Percentiles rank a stretch among this genome's conserved stretches.
These are phyloP conservation scores for Toxonevra muliebris DNA, from an alignment of 2,888 invertebrate genomes.

Conservation along the genomic window DNA sequence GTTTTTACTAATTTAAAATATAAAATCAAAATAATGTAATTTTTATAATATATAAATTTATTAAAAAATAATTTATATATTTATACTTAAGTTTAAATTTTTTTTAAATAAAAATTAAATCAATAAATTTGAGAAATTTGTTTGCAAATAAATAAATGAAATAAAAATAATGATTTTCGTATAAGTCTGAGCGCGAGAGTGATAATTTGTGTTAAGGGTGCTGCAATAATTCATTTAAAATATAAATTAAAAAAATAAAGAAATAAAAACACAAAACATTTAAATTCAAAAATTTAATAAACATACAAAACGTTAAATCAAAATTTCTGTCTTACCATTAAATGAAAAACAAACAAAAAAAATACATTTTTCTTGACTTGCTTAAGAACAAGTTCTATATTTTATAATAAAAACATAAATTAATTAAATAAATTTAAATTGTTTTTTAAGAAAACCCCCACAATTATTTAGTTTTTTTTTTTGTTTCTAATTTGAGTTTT, in stretches of 20 bases:
- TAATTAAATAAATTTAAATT: not conserved
- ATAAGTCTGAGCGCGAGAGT: conserved; percentile 65
- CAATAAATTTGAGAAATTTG: conserved; percentile 31
- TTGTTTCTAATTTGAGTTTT: not conserved
- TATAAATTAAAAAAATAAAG: conserved; percentile 31
- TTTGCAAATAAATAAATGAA: conserved; percentile 12
- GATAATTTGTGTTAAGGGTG: conserved; percentile 64
- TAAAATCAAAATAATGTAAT: not conserved
- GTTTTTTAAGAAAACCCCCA: not conserved
- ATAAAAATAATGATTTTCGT: conserved; percentile 50
- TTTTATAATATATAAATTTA: conserved; percentile 7
- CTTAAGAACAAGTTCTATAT: conserved; percentile 23
- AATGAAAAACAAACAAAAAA: conserved; percentile 11
- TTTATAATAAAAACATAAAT: not conserved
- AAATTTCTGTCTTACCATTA: not conserved
- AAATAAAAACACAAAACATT: conserved; percentile 35
- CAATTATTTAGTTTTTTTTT: conserved; percentile 3
- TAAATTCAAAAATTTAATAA: conserved; percentile 32
- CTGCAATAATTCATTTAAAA: conserved; percentile 51
- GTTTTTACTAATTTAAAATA: conserved; percentile 12
- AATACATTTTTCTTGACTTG: conserved; percentile 17
- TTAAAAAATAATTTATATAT: conserved; percentile 12
- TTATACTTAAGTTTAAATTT: conserved; percentile 9
- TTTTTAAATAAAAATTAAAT: conserved; percentile 14
- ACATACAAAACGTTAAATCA: conserved; percentile 16